These are phyloP conservation scores for Papio anubis DNA, from an alignment of 2,113 vertebrate species.

Conservation along the genomic window DNA sequence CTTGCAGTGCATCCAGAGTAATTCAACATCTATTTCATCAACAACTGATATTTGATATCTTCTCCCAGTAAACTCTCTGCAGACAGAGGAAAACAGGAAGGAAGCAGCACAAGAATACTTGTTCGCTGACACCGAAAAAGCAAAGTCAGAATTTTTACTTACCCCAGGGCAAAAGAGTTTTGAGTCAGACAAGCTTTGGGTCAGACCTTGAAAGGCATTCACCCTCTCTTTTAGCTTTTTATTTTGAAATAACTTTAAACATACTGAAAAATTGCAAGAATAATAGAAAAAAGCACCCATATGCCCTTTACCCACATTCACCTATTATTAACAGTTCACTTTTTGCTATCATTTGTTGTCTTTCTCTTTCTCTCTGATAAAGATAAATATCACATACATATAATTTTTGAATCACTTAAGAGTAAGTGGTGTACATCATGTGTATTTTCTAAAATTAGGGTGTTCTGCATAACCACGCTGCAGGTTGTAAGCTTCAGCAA, in stretches of 20 bases:
- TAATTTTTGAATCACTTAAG: slow-evolving; percentile 7
- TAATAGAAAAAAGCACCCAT: not conserved
- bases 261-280: not conserved
- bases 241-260: slow-evolving; percentile 49
- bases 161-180: not conserved
- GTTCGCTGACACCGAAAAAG: not conserved
- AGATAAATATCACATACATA: not conserved
- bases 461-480: not conserved
- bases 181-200: not conserved
- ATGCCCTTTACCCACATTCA: not conserved
- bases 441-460: not conserved
- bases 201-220: not conserved
- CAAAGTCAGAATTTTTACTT: not conserved
- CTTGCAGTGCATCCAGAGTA: not conserved
- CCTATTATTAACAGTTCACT: not conserved
- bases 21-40: not conserved
- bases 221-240: not conserved
- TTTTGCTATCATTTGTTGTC: not conserved
- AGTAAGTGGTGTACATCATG: not conserved
- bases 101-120: not conserved
- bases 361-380: not conserved
- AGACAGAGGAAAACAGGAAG: not conserved
- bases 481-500: not conserved
- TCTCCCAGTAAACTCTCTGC: not conserved
- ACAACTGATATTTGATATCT: not conserved